Evolutionary conservation across 2,113 vertebrate genomes (phyloP).

Genomic region (Tachycineta bicolor): DNA sequence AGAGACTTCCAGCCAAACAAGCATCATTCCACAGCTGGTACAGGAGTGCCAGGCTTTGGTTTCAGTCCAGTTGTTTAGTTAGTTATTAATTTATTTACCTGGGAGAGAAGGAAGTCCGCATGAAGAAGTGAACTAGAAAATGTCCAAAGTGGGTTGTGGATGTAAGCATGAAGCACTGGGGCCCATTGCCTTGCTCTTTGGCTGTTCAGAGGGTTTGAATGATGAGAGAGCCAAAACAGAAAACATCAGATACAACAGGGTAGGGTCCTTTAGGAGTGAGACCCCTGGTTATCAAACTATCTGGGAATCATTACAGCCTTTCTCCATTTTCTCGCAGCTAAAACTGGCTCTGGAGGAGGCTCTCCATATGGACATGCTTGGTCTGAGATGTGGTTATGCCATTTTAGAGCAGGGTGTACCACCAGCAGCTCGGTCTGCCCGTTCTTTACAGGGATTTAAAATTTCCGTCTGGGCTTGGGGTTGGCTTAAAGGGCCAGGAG

Average conservation of each 20-base stretch:
- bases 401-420: constrained; percentile 16
- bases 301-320: neutral
- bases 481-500: constrained; percentile 21
- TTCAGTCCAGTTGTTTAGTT: neutral
- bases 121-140: neutral
- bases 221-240: neutral
- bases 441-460: constrained; percentile 12
- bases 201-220: neutral
- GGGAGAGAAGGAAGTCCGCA: neutral
- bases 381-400: neutral
- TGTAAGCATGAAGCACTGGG: neutral
- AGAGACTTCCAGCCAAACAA: neutral
- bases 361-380: neutral
- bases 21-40: neutral
- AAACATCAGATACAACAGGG: neutral
- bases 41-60: neutral
- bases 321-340: neutral
- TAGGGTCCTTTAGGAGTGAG: neutral
- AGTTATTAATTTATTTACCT: neutral
- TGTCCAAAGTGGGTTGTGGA: neutral
- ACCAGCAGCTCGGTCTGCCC: neutral
- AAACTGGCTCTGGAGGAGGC: neutral
- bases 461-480: neutral
- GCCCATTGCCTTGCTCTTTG: neutral
- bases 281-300: neutral